Evolutionary conservation across 2,888 invertebrate genomes (phyloP).

Genomic region (Antitype chi): DNA sequence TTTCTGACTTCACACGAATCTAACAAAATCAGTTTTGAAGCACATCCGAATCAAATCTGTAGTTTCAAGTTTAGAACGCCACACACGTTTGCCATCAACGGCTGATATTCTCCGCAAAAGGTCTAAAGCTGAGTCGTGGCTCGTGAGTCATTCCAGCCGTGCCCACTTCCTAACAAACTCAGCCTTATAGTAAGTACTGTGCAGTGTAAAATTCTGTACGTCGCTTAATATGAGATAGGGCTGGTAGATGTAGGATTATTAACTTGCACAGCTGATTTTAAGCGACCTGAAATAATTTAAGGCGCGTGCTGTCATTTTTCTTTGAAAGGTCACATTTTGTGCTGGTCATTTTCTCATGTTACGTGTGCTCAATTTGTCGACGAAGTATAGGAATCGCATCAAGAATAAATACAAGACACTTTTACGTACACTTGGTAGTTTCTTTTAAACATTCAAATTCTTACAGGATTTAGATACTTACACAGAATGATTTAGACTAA

Average conservation of each 20-base stretch:
- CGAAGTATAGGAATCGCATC: not conserved
- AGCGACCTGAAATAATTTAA: not conserved
- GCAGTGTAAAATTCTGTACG: slow-evolving; percentile 61
- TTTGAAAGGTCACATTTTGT: not conserved
- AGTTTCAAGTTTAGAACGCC: slow-evolving; percentile 52
- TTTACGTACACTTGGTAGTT: not conserved
- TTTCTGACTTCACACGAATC: slow-evolving; percentile 11
- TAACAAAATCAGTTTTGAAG: slow-evolving; percentile 42
- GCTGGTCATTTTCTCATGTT: not conserved
- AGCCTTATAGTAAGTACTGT: slow-evolving; percentile 56
- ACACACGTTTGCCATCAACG: slow-evolving; percentile 58
- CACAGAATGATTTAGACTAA: not conserved
- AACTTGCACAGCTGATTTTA: not conserved
- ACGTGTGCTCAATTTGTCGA: not conserved
- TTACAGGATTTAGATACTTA: not conserved
- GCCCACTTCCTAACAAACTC: slow-evolving; percentile 61
- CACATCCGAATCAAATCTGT: slow-evolving; percentile 49
- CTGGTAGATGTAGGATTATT: slow-evolving; percentile 29
- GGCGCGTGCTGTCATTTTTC: not conserved
- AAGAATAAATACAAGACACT: not conserved
- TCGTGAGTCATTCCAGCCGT: slow-evolving; percentile 62
- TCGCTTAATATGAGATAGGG: slow-evolving; percentile 55
- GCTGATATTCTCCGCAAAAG: slow-evolving; percentile 54
- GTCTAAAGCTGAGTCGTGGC: slow-evolving; percentile 61
- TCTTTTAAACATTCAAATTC: not conserved